Conservation (phyloP, 2,113 vertebrate genomes). For the Ginglymostoma cirratum region DNA sequence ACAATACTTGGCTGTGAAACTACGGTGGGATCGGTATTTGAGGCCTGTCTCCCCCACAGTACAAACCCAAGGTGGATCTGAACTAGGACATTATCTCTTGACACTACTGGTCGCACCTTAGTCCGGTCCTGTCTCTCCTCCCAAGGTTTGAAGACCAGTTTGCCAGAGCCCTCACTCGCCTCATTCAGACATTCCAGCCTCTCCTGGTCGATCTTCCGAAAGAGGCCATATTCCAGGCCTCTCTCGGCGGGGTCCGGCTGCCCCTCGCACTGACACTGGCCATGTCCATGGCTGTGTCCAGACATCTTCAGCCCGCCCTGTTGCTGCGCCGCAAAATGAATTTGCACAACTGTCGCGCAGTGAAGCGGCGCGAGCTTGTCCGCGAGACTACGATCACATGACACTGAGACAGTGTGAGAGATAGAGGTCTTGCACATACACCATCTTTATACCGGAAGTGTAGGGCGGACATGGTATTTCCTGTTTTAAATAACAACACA, state of each 20-base stretch:
- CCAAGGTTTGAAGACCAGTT: conserved; percentile 86
- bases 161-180: conserved; percentile 81
- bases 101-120: conserved; percentile 57
- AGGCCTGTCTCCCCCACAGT: background rate
- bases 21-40: background rate
- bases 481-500: background rate
- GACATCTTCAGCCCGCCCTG: background rate
- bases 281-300: conserved; percentile 52
- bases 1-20: background rate
- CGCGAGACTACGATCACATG: background rate
- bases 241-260: conserved; percentile 75
- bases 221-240: conserved; percentile 78
- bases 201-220: conserved; percentile 76
- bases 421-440: background rate
- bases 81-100: background rate
- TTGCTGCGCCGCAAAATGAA: background rate
- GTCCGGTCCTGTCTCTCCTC: conserved; percentile 72
- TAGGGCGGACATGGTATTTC: background rate
- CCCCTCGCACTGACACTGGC: conserved; percentile 58
- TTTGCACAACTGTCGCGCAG: background rate
- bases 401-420: background rate
- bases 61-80: background rate
- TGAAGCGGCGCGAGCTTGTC: background rate
- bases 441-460: background rate
- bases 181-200: conserved; percentile 92